These are phyloP conservation scores for Synanthedon vespiformis DNA, from an alignment of 2,888 invertebrate species.

Conservation along the genomic window DNA sequence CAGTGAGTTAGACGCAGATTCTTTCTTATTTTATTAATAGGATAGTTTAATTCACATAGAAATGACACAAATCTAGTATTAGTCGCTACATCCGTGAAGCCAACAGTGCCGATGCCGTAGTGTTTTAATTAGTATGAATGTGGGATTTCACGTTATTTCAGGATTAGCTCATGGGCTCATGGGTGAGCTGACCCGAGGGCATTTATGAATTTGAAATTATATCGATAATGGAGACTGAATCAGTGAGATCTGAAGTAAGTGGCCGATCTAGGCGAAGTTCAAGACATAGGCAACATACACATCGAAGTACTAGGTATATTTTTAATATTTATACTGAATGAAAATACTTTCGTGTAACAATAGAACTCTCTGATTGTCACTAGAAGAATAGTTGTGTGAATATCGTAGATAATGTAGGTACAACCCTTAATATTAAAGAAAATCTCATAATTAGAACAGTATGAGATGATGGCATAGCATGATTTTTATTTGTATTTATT, in stretches of 20 bases:
- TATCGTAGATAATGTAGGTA: too few species aligned
- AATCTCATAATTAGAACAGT: too few species aligned
- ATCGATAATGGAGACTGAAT: constrained; percentile 89
- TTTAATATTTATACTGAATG: background rate
- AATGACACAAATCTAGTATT: background rate
- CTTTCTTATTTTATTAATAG: too few species aligned
- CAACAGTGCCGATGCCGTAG: constrained; percentile 8
- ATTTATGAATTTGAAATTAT: constrained; percentile 16
- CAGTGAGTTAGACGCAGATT: too few species aligned
- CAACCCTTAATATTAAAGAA: too few species aligned
- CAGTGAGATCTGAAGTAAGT: constrained; percentile 92
- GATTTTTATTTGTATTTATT: too few species aligned
- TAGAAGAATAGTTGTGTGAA: too few species aligned
- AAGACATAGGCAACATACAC: constrained; percentile 72
- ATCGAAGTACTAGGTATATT: constrained; percentile 75
- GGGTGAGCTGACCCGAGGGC: constrained; percentile 34
- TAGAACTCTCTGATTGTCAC: too few species aligned
- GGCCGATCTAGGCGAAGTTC: constrained; percentile 81
- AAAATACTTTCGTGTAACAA: too few species aligned
- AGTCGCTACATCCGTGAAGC: constrained; percentile 28
- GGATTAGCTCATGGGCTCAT: constrained; percentile 29
- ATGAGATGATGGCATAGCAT: too few species aligned
- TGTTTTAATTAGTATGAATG: background rate
- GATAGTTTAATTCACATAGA: background rate
- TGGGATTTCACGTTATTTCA: constrained; percentile 30